Evolutionary conservation across 2,888 invertebrate genomes (phyloP).

Genomic region (Eristalis tenax): DNA sequence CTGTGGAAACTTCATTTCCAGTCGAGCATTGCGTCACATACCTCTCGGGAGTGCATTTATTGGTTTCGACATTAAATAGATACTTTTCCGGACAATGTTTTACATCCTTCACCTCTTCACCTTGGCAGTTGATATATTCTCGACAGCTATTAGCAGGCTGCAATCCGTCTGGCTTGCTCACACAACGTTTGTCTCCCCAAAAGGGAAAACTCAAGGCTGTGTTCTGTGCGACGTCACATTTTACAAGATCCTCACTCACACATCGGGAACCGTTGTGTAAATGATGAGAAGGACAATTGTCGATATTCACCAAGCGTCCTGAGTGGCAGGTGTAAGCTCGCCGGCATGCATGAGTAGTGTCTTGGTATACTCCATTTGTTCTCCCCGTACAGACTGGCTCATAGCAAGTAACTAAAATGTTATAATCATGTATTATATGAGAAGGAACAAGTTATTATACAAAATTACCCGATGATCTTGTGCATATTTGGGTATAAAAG

Average conservation of each 20-base stretch:
- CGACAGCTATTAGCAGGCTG: slow-evolving; percentile 76
- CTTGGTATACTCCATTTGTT: slow-evolving; percentile 83
- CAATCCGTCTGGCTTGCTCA: slow-evolving; percentile 75
- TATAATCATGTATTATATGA: not conserved
- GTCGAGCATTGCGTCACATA: slow-evolving; percentile 70
- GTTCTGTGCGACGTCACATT: slow-evolving; percentile 82
- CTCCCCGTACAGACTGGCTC: slow-evolving; percentile 84
- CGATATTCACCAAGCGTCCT: slow-evolving; percentile 82
- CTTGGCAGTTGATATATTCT: slow-evolving; percentile 76
- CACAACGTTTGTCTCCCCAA: slow-evolving; percentile 75
- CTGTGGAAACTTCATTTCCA: slow-evolving; percentile 31
- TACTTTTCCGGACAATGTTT: slow-evolving; percentile 75
- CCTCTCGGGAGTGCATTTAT: slow-evolving; percentile 74
- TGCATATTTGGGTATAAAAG: slow-evolving; percentile 83
- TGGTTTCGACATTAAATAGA: slow-evolving; percentile 74
- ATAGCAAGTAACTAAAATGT: slow-evolving; percentile 82
- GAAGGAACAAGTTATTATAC: not conserved
- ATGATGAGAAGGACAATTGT: slow-evolving; percentile 81
- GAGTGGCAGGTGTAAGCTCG: slow-evolving; percentile 82
- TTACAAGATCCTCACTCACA: slow-evolving; percentile 79
- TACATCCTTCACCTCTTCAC: slow-evolving; percentile 75
- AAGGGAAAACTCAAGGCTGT: slow-evolving; percentile 76
- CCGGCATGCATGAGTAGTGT: slow-evolving; percentile 84
- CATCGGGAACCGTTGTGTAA: slow-evolving; percentile 83
- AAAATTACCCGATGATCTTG: slow-evolving; percentile 80